A percentile compares a stretch with the other conserved stretches of the same genome.
These are phyloP conservation scores for Anoplopoma fimbria DNA, from an alignment of 2,113 vertebrate species.

Conservation along the genomic window DNA sequence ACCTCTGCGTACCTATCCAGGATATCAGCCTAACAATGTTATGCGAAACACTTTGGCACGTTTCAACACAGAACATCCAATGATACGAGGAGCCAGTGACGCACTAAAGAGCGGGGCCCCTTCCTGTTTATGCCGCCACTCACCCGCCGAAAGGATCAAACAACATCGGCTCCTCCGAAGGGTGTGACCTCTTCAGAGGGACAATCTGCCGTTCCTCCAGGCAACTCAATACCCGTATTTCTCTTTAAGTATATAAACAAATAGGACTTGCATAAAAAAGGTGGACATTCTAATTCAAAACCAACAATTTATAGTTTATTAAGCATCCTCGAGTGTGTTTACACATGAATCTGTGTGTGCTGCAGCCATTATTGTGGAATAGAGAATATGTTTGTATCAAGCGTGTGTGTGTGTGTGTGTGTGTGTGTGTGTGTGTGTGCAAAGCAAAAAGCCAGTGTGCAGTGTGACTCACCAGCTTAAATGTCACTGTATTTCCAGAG, in stretches of 20 bases:
- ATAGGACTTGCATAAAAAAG: neutral
- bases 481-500: slow-evolving; percentile 66
- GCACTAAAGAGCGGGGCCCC: slow-evolving; percentile 73
- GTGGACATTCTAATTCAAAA: neutral
- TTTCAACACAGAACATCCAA: slow-evolving; percentile 72
- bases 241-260: neutral
- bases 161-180: slow-evolving; percentile 38
- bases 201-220: neutral
- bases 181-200: slow-evolving; percentile 43
- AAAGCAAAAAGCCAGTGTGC: slow-evolving; percentile 20
- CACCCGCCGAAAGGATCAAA: slow-evolving; percentile 68
- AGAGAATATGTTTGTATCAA: slow-evolving; percentile 12
- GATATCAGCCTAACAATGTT: slow-evolving; percentile 75
- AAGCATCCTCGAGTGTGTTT: neutral
- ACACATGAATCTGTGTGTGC: neutral
- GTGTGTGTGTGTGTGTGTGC: neutral
- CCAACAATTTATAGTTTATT: neutral
- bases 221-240: slow-evolving; percentile 13
- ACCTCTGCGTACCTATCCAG: slow-evolving; percentile 69
- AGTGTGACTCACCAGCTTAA: slow-evolving; percentile 41
- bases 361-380: neutral
- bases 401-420: neutral
- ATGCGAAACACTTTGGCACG: slow-evolving; percentile 64
- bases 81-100: slow-evolving; percentile 75
- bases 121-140: slow-evolving; percentile 80